A percentile compares a stretch with the other conserved stretches of the same genome.
phyloP scores from a whole-genome alignment of 2,888 invertebrate species.

The Sinotaia quadrata region DNA sequence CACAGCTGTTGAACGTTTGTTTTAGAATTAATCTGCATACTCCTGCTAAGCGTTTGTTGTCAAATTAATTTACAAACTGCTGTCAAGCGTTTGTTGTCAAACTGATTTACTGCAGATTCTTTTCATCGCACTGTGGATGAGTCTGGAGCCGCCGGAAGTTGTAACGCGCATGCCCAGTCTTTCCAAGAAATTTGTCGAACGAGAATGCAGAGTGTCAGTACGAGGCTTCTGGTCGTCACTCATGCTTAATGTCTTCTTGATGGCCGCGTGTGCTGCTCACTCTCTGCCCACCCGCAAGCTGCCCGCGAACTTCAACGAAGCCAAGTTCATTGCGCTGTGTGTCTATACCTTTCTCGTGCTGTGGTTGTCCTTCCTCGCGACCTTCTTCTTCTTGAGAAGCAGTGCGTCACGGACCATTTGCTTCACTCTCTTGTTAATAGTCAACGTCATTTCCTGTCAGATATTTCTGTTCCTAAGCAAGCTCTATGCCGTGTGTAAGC shows the following conservation, averaged over 20 bases:
- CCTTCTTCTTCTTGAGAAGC: slow-evolving; percentile 42
- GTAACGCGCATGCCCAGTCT: slow-evolving; percentile 43
- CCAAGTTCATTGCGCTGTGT: slow-evolving; percentile 53
- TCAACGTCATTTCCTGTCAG: slow-evolving; percentile 50
- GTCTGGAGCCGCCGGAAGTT: slow-evolving; percentile 35
- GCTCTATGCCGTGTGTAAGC: slow-evolving; percentile 46
- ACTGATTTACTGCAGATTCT: background rate
- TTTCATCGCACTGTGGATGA: slow-evolving; percentile 30
- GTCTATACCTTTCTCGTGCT: slow-evolving; percentile 58
- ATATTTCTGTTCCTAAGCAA: slow-evolving; percentile 51
- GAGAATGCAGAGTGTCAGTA: slow-evolving; percentile 46
- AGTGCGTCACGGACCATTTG: slow-evolving; percentile 40
- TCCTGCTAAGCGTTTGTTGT: no score
- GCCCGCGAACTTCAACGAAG: slow-evolving; percentile 61
- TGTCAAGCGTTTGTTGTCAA: no score
- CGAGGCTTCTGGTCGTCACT: slow-evolving; percentile 47
- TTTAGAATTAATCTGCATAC: no score
- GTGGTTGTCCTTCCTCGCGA: slow-evolving; percentile 61
- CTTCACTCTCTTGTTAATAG: slow-evolving; percentile 45
- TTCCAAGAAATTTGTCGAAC: slow-evolving; percentile 46
- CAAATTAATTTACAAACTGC: no score
- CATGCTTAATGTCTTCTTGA: slow-evolving; percentile 50
- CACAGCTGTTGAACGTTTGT: no score
- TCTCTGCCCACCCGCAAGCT: slow-evolving; percentile 53
- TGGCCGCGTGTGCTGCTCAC: slow-evolving; percentile 52